Evolutionary conservation across 2,797 vertebrate species (phyloP), one percentile per base, ranked within the genome.

Genomic region (Pipistrellus pipistrellus): DNA sequence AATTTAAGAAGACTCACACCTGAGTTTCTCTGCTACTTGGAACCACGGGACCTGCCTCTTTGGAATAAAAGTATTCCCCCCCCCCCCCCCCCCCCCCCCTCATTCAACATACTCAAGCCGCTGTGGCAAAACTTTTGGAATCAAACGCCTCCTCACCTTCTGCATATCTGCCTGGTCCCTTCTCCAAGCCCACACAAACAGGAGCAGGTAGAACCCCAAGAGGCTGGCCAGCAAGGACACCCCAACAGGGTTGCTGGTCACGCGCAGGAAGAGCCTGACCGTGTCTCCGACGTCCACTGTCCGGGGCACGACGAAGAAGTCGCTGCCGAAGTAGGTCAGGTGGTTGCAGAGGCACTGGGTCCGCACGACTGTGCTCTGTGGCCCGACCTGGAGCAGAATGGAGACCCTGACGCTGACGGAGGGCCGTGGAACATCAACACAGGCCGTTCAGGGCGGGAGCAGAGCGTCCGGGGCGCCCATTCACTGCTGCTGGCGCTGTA

Each of bases 301-400:
- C 96, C 99, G 98, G 10, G 99, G 99, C 98, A 98, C 98, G 68
- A 99, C 97, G 44, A 99, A 98, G 97, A 99, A 98, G 83, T 98
- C 97, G 41, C 98, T 98, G 91, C 98, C 98, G 11, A 99, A 99
- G 90, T 98, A 98, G 12, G 98, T 99, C 78, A 99, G 98, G 97
- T 99, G 99, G 98, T 98, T 98, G 95, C 99, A 99, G 90, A 99
- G 97, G 96, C 99, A 99, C 25, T 99, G 99, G 0, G 98, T 98
- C 41, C 92, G 91, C 30, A 27, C 25, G 10, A 95, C 6, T 0
- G 96, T 96, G 90, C 97, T 98, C 55, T 18, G 87, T 0, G 81
- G 85, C 9, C 98, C 97, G 18, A 97, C 96, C 97, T 98, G 83
- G 20, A 78, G 77, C 3, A 64, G 71, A 90, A 44, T 3, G 35